Percentiles rank a stretch among this genome's conserved stretches.
These are phyloP conservation scores for Drosophila paulistorum DNA, from an alignment of 1,140 invertebrate genomes.

Conservation along the genomic window DNA sequence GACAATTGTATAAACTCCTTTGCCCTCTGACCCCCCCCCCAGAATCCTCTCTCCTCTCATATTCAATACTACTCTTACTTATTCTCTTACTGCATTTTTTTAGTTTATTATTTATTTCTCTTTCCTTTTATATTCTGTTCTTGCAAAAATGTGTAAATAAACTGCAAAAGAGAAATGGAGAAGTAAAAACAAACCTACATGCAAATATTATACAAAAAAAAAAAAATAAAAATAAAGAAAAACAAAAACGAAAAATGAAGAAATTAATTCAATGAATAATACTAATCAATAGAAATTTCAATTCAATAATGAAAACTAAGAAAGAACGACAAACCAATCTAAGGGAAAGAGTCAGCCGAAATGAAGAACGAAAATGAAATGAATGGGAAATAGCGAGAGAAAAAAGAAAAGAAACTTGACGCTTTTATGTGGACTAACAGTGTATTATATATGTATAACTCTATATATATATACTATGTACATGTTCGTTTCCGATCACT, in stretches of 20 bases:
- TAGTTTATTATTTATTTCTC: background rate
- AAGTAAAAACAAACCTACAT: conserved; percentile 1
- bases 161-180: conserved; percentile 1
- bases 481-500: conserved; percentile 31
- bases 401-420: background rate
- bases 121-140: background rate
- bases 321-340: background rate
- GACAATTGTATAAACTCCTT: background rate
- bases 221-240: background rate
- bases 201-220: background rate
- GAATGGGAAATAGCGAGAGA: background rate
- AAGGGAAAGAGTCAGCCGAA: background rate
- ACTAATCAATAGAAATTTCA: background rate
- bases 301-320: background rate
- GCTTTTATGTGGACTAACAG: background rate
- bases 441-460: background rate
- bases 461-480: background rate
- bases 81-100: background rate
- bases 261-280: background rate
- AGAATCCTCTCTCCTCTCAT: background rate
- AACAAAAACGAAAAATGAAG: background rate
- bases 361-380: background rate
- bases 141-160: conserved; percentile 5
- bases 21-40: background rate
- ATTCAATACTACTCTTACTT: background rate